Base-by-base conservation (phyloP, 2,797 vertebrate species). In the Spinibarbus caldwelli region DNA sequence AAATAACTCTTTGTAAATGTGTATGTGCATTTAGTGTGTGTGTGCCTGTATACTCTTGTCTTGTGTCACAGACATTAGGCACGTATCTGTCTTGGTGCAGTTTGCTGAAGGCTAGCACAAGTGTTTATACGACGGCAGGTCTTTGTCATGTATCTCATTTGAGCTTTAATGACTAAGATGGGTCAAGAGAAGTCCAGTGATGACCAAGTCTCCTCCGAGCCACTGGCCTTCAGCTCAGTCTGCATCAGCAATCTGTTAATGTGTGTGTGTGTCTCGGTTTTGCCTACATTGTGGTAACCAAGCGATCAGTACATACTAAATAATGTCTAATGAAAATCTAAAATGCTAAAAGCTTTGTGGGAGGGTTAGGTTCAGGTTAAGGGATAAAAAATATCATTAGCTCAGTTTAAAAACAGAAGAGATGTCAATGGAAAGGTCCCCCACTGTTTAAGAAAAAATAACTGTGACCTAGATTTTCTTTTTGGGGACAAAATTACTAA, bases 151-250 rank as follows among this genome's bases (percentile, higher is more conserved):
- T 80, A 89, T 92, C 41, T 43, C 41, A 85, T 85, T 81, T 86
- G 43, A 78, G 67, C 80, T 70, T 57, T 66, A 84, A 85, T 92
- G 91, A 92, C 80, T 93, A 90, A 92, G 82, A 73, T 72, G 41
- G 41, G 41, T 43, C 41, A 43, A 86, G 86, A 88, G 86, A 89
- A 84, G 79, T 70, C 85, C 84, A 88, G 38, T 14, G 78, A 86
- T 86, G 86, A 80, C 73, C 31, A 38, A 66, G 76, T 86, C 54
- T 84, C 79, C 84, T 52, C 76, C 19, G 21, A 15, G 82, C 80
- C 86, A 80, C 76, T 21, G 38, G 73, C 62, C 59, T 64, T 83
- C 70, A 86, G 64, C 62, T 86, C 75, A 86, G 43, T 59, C 49
- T 68, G 67, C 36, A 80, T 64, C 77, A 87, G 59, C 78, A 71